Percentiles rank a stretch among this genome's conserved stretches.
phyloP scores from a whole-genome alignment of 2,888 invertebrate genomes.

The Monopis laevigella region DNA sequence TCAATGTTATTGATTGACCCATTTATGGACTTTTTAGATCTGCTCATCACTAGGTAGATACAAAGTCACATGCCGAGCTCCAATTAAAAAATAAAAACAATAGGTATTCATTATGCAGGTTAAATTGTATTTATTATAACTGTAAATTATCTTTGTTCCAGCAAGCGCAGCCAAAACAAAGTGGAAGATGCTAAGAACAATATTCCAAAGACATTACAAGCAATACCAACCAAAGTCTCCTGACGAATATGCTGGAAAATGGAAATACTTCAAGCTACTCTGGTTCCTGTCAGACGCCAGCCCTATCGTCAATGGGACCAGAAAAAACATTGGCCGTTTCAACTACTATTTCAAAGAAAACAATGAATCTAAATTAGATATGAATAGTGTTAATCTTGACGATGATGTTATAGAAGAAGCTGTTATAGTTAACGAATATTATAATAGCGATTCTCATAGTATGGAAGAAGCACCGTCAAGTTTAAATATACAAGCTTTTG shows the following conservation, averaged over 20 bases:
- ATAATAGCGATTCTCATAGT: too few species aligned
- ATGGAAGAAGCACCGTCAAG: not conserved
- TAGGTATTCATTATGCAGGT: too few species aligned
- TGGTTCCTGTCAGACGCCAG: conserved; percentile 25
- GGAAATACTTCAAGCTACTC: conserved; percentile 30
- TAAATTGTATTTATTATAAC: too few species aligned
- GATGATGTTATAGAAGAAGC: not conserved
- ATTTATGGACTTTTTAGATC: too few species aligned
- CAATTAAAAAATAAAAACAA: too few species aligned
- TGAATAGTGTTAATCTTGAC: not conserved
- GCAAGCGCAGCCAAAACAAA: conserved; percentile 29
- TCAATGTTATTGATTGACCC: too few species aligned
- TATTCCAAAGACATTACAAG: conserved; percentile 29
- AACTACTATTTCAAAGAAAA: not conserved
- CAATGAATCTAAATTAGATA: not conserved
- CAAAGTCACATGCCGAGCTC: too few species aligned
- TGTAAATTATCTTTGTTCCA: too few species aligned
- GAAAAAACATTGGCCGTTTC: not conserved
- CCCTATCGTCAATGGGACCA: not conserved
- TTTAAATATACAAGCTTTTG: conserved; percentile 26
- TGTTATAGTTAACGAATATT: not conserved
- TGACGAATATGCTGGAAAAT: conserved; percentile 20
- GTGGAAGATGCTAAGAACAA: conserved; percentile 39
- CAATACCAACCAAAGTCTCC: conserved; percentile 18
- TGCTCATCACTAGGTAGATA: too few species aligned